Evolutionary conservation across 2,113 vertebrate genomes (phyloP), one percentile per base, ranked within the genome.

Genomic region (Alethe diademata): DNA sequence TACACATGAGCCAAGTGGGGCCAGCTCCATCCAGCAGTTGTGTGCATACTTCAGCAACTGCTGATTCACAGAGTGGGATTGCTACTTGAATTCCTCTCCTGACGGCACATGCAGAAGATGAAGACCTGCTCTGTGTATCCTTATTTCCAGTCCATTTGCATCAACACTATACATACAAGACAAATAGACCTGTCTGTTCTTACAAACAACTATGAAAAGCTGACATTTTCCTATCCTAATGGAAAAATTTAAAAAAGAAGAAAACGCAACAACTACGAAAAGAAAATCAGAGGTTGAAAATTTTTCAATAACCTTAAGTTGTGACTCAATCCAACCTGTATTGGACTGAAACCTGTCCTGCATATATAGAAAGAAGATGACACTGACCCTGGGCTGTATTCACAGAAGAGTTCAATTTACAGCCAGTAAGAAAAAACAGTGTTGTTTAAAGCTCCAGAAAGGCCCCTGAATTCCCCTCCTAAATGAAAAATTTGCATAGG

Each of bases 101-200:
- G 6, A 50, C 4, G 82, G 74, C 50, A 91, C 54, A 94, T 18
- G 23, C 26, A 90, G 84, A 93, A 66, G 38, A 71, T 90, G 71
- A 88, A 90, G 86, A 86, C 31, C 25, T 90, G 24, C 64, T 72
- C 94, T 60, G 51, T 33, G 43, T 47, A 70, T n/a, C 43, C 22
- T 88, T 96, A 92, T 56, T 93, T 93, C 72, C 82, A 87, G 73
- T 40, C 58, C 54, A 66, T 69, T 90, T 76, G 36, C 38, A 85
- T 65, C 73, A 85, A 71, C 17, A 43, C 12, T 40, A 72, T 19
- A 78, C 3, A 50, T 23, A 62, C 33, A 64, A 87, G 48, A 86
- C 24, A 80, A 80, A 80, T 1, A 42, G 64, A 58, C 19, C 35
- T 80, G 29, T 33, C 81, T 75, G 26, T 36, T 89, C 51, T 64